Evolutionary conservation across 2,888 invertebrate species (phyloP), one percentile per base, ranked within the genome.

Genomic region (Acleris sparsana): DNA sequence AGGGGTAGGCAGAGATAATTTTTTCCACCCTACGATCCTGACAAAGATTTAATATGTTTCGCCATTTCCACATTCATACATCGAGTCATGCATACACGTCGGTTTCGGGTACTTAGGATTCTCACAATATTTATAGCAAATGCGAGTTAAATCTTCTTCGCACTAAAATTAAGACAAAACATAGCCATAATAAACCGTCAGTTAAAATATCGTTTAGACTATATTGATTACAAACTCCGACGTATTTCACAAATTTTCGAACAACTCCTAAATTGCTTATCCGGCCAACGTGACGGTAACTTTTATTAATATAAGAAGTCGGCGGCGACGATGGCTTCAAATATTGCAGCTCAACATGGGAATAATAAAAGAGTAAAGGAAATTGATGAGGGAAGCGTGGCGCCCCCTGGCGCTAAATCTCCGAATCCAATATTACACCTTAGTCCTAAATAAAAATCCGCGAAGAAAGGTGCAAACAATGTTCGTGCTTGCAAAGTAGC

Each of bases 321-420:
- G 61, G 62, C 17, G 11, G 62, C 62, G 62, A 66, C 61, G 66
- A 66, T 66, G 66, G 39, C 66, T 66, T 62, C 66, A 66, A 66
- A 66, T 66, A 66, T 66, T 66, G 66, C 66, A 66, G 55, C 56
- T 53, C 67, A 57, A 67, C 70, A 52, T 59, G 70, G 70, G 70
- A 67, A 67, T 69, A 70, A 70, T 70, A 70, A 70, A 69, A 61
- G 63, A 69, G 69, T 69, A 70, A 70, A 64, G 66, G 62, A 69
- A 69, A 70, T 70, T 70, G 70, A 70, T 70, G 70, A 69, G 69
- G 46, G 59, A 60, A 64, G 53, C 70, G 70, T 64, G 69, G 66
- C 61, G 53, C 69, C 64, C 67, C 53, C 39, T 63, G 63, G 61
- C 59, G 67, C 61, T 61, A 58, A 57, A 67, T 60, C 67, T 63